Evolutionary conservation across 2,888 invertebrate genomes (phyloP).

Genomic region (Leptinotarsa rubiginosa): DNA sequence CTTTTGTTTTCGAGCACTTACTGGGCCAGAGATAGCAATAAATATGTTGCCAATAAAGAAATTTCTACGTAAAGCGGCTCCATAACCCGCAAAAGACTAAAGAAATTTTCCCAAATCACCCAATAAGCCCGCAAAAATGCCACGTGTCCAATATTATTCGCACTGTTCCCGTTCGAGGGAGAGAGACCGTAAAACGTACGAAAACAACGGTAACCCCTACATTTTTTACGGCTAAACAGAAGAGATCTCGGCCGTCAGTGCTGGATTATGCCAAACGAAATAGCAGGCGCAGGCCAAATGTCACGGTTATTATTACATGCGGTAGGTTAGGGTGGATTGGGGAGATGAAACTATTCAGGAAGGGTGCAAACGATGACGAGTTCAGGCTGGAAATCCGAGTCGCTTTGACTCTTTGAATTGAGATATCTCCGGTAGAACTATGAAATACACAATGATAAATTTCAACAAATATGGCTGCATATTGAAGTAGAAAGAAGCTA

Average conservation of each 20-base stretch:
- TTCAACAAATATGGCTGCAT: no score
- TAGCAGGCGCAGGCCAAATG: conserved; percentile 56
- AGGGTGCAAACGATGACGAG: conserved; percentile 41
- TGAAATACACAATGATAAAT: no score
- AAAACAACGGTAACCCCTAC: conserved; percentile 19
- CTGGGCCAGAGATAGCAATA: background rate
- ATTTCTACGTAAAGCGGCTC: background rate
- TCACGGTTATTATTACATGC: conserved; percentile 53
- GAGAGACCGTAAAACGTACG: conserved; percentile 16
- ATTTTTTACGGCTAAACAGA: conserved; percentile 22
- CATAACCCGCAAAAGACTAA: conserved; percentile 17
- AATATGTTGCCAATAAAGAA: conserved; percentile 2
- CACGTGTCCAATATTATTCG: conserved; percentile 20
- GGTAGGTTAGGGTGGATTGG: conserved; percentile 51
- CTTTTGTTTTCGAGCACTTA: background rate
- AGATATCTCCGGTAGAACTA: no score
- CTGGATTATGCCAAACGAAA: conserved; percentile 51
- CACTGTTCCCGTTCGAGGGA: conserved; percentile 1
- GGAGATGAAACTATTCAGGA: conserved; percentile 29
- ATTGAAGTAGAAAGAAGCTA: no score
- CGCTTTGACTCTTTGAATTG: background rate
- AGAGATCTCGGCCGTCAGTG: conserved; percentile 23
- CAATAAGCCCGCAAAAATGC: conserved; percentile 19
- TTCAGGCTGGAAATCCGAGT: conserved; percentile 34
- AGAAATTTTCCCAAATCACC: conserved; percentile 19